Evolutionary conservation across 64 coral and sea anemone species (phyloP).

Genomic region (Porites lutea): DNA sequence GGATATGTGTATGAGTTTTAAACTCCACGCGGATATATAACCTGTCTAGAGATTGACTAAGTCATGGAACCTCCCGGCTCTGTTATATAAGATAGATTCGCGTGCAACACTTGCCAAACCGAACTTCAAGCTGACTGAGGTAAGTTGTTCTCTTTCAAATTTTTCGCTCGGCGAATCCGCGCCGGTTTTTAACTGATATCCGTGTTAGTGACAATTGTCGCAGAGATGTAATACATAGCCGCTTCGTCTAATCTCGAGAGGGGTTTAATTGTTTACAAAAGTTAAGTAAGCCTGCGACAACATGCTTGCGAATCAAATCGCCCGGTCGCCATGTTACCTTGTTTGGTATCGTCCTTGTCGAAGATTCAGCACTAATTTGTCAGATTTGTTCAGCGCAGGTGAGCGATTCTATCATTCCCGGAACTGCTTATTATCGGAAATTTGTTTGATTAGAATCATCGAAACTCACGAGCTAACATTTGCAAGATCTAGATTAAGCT

Average conservation of each 20-base stretch:
- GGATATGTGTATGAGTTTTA: not conserved
- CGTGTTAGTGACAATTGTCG: not conserved
- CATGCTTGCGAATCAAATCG: constrained; percentile 6
- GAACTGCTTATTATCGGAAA: not conserved
- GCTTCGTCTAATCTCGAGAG: constrained; percentile 22
- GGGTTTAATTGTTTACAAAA: constrained; percentile 13
- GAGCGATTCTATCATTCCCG: not conserved
- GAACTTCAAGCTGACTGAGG: too few species aligned
- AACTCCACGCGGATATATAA: too few species aligned
- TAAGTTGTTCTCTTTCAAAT: too few species aligned
- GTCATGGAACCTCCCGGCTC: too few species aligned
- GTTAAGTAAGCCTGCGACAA: not conserved
- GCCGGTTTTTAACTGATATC: too few species aligned
- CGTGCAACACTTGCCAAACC: too few species aligned
- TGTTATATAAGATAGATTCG: too few species aligned
- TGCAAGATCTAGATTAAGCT: not conserved
- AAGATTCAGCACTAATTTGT: not conserved
- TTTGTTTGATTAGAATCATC: constrained; percentile 7
- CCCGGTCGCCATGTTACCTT: not conserved
- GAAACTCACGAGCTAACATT: constrained; percentile 8
- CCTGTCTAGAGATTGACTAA: too few species aligned
- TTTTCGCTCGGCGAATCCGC: too few species aligned
- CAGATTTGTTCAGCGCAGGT: not conserved
- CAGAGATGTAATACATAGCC: not conserved
- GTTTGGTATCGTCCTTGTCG: constrained; percentile 21